Conservation (phyloP, 2,797 vertebrate genomes). For the Semotilus atromaculatus region DNA sequence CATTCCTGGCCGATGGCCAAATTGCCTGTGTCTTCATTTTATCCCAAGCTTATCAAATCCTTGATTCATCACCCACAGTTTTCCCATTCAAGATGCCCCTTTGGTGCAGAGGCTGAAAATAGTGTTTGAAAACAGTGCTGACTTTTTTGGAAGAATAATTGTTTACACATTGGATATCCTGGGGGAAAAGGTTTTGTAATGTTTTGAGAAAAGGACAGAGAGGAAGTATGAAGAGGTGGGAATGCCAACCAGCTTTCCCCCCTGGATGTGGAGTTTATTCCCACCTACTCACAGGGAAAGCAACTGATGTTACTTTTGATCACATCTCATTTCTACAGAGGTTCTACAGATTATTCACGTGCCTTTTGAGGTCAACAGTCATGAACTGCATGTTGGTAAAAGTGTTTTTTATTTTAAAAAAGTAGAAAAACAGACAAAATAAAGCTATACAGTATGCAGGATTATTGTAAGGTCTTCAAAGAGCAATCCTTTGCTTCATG, state of each 20-base stretch:
- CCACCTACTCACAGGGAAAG: background rate
- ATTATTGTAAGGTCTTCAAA: background rate
- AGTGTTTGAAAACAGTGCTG: constrained; percentile 88
- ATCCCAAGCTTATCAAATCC: constrained; percentile 67
- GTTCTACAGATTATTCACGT: background rate
- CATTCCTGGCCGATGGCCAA: constrained; percentile 7
- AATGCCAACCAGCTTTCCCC: background rate
- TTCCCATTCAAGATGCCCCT: constrained; percentile 83
- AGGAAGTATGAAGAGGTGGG: constrained; percentile 30
- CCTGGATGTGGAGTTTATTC: background rate
- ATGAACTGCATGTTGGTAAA: background rate
- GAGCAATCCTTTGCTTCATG: background rate
- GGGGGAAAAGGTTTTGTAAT: constrained; percentile 79
- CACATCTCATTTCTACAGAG: background rate
- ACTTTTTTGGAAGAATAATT: constrained; percentile 95
- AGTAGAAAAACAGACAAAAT: constrained; percentile 35
- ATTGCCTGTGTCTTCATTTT: constrained; percentile 52
- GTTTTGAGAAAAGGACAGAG: constrained; percentile 63
- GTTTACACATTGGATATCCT: constrained; percentile 90
- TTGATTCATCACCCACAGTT: constrained; percentile 86
- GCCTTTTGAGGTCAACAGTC: background rate
- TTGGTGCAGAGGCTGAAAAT: constrained; percentile 86
- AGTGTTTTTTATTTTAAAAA: constrained; percentile 31
- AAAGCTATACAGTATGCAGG: background rate
- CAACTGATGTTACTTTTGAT: background rate